Evolutionary conservation across 2,888 invertebrate genomes (phyloP), one percentile per base, ranked within the genome.

Genomic region (Lucinisca nassula): DNA sequence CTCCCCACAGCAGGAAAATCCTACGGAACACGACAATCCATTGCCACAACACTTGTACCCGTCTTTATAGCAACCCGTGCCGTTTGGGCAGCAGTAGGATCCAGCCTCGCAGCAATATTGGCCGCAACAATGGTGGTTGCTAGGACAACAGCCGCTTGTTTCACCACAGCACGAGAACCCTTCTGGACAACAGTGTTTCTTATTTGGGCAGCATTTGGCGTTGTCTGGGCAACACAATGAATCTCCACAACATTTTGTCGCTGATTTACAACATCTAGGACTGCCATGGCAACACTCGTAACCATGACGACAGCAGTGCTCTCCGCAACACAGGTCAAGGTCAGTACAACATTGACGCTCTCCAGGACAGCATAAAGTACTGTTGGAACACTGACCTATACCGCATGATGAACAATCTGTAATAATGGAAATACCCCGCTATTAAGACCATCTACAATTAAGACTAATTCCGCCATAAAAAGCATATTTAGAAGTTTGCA

Each of bases 41-140:
- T 89, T 87, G 10, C 89, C 89, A 77, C 89, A 89, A 58, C 89
- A 89, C 74, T 73, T 38, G 45, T 76, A 87, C n/a, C 89, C 89
- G 2, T 78, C 76, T 14, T 74, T 76, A 67, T 80, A 89, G 67
- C 89, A 89, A 1, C 89, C 89, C 37, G 84, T 78, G 21, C 79
- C 87, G 51, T 89, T 80, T 21, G 89, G 79, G 77, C 89, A 89
- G 61, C 89, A 89, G 61, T 81, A 74, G 75, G 79, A 87, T 32
- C 84, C 61, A 51, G 70, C 73, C 24, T 55, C 37, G 51, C 89
- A 89, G 61, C 89, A 89, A 35, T 87, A 89, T 24, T 74, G 51
- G 51, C 89, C 89, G 40, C 89, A 89, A 49, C 89, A 89, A 6
- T 76, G 79, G 10, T 82, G 55, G 24, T 85, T 35, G n/a, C 32